Evolutionary conservation across 2,888 invertebrate species (phyloP), one percentile per base, ranked within the genome.

Genomic region (Galeruca laticollis): DNA sequence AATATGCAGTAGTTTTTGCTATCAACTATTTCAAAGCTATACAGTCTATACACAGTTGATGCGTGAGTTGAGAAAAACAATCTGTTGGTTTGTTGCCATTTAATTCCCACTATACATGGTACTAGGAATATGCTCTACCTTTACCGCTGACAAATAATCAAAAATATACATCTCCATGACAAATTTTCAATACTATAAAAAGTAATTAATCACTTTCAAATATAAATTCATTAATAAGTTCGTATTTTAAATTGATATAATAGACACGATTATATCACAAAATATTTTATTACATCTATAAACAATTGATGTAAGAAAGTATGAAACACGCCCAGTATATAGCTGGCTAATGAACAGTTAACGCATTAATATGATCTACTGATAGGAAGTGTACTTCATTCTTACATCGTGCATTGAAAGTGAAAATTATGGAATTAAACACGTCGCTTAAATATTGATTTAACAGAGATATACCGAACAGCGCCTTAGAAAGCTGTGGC

Each of bases 351-450:
- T 15, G n/a, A n/a, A 33, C 33, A 56, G 31, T 33, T 9, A 33
- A 33, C 31, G 11, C 33, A 56, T 56, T 56, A 56, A 33, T 56
- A 33, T 33, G 33, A 33, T n/a, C 13, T 13, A 33, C 56, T 5
- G 33, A 56, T 56, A 56, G 56, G 56, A 56, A 56, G 35, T 56
- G 15, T n/a, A 26, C 13, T 54, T 20, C 37, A 15, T 15, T 47
- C 43, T 18, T 47, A 15, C 15, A 5, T n/a, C 15, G 18, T 35
- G 21, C 11, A 33, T 33, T 33, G 56, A 56, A 56, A 56, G 56
- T 56, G 56, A 56, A 56, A 56, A 56, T 56, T 2, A 15, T 15
- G 26, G 26, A 33, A 9, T 33, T 56, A 33, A 15, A 56, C 9
- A 8, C 15, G 6, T 35, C 18, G 3, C 6, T 21, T 31, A 13